These are phyloP conservation scores for Callinectes sapidus DNA, from an alignment of 2,888 invertebrate genomes.

Conservation along the genomic window DNA sequence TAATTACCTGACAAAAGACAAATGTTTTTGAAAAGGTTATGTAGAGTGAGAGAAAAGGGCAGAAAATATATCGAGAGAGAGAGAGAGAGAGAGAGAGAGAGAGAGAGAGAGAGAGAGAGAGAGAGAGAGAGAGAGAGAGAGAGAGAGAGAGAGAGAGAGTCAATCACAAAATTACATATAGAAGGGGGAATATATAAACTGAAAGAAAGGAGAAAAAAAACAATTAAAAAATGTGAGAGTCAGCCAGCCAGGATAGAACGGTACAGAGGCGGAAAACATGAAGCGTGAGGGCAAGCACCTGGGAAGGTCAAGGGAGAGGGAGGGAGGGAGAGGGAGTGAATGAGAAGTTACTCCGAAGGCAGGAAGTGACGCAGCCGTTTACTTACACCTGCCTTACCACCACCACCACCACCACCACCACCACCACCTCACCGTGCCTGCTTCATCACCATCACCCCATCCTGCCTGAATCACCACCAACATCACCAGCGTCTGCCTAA, in stretches of 20 bases:
- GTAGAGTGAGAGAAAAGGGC: neutral
- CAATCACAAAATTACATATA: neutral
- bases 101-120: neutral
- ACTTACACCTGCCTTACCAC: neutral
- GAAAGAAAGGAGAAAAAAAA: neutral
- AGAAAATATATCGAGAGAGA: slow-evolving; percentile 18
- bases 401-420: neutral
- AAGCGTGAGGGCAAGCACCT: neutral
- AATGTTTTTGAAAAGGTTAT: neutral
- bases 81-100: slow-evolving; percentile 21
- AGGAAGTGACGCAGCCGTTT: neutral
- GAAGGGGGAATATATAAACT: neutral
- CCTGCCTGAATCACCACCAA: neutral
- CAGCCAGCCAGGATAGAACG: neutral
- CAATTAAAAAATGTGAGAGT: neutral
- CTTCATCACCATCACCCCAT: neutral
- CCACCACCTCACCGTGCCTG: neutral
- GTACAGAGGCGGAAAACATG: neutral
- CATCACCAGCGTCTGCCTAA: too few relatives aligned
- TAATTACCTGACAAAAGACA: neutral
- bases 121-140: neutral
- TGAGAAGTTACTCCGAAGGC: neutral
- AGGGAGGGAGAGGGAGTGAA: neutral
- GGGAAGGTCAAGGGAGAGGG: neutral
- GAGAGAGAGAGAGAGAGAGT: neutral